Percentiles rank a stretch among this genome's conserved stretches.
Evolutionary conservation across 2,797 vertebrate species (phyloP).

Genomic region (Crossoptilon crossoptilon): DNA sequence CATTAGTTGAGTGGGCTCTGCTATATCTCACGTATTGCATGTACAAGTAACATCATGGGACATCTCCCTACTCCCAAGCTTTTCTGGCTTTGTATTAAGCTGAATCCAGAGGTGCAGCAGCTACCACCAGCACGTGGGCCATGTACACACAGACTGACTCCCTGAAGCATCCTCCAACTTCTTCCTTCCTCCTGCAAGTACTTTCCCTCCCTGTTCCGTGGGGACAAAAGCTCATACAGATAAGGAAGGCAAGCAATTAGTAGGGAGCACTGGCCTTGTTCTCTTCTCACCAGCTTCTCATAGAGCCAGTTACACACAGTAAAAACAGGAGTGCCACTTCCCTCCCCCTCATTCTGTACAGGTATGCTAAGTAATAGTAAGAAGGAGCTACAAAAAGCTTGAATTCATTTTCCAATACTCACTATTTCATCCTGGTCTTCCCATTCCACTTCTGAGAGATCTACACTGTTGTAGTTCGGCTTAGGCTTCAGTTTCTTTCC

Average conservation of each 20-base stretch:
- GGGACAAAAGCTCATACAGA: not conserved
- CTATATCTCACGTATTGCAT: not conserved
- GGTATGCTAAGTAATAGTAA: not conserved
- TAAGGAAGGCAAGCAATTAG: not conserved
- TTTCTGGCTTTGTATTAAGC: not conserved
- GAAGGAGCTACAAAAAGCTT: not conserved
- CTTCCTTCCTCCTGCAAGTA: not conserved
- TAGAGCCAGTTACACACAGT: not conserved
- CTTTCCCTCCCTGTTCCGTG: not conserved
- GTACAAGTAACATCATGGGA: not conserved
- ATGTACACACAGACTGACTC: not conserved
- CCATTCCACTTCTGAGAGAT: constrained; percentile 96
- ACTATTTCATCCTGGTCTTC: constrained; percentile 91
- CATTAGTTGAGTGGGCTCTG: not conserved
- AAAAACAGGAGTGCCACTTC: not conserved
- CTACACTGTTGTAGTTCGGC: constrained; percentile 97
- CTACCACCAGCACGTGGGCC: not conserved
- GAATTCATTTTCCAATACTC: constrained; percentile 65
- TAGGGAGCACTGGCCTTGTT: not conserved
- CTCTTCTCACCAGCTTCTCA: not conserved
- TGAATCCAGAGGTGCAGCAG: not conserved
- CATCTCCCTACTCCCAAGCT: not conserved
- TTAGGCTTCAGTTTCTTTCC: constrained; percentile 93
- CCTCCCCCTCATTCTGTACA: fast-evolving
- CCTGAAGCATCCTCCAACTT: not conserved